Evolutionary conservation across 2,113 vertebrate genomes (phyloP).

Genomic region (Eclectus roratus): DNA sequence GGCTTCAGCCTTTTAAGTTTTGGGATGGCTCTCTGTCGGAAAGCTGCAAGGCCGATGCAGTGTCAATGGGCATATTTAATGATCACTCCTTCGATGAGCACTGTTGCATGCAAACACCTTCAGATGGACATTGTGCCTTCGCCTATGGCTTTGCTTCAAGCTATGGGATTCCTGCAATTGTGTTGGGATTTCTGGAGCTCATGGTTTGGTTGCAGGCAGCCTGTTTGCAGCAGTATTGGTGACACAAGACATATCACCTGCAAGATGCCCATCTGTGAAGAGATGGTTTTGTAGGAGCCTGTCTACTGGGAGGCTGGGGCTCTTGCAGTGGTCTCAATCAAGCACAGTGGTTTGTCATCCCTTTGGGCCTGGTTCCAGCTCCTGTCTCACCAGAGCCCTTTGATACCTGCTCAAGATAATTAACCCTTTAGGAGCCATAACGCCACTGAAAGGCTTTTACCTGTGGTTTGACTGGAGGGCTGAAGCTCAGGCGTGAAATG

Average conservation of each 20-base stretch:
- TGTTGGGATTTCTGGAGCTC: background rate
- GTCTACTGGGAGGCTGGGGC: background rate
- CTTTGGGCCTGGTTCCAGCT: background rate
- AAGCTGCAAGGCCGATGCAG: background rate
- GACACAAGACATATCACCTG: background rate
- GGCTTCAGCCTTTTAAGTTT: background rate
- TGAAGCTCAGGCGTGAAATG: constrained; percentile 33
- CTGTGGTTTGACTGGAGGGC: background rate
- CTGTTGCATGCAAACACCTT: background rate
- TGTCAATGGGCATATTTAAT: background rate
- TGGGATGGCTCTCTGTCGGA: background rate
- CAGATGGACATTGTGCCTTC: background rate
- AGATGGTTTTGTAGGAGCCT: background rate
- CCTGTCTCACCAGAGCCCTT: background rate
- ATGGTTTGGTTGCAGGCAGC: fast-evolving
- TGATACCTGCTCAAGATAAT: background rate
- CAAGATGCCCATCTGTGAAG: background rate
- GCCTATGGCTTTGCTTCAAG: background rate
- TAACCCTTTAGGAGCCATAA: background rate
- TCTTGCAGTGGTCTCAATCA: background rate
- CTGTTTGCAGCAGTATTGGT: fast-evolving
- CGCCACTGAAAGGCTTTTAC: background rate
- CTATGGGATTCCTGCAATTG: background rate
- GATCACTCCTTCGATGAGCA: background rate
- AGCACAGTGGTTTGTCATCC: background rate